Conservation (phyloP, 1,140 invertebrate species). For the Scaptodrosophila lebanonensis region DNA sequence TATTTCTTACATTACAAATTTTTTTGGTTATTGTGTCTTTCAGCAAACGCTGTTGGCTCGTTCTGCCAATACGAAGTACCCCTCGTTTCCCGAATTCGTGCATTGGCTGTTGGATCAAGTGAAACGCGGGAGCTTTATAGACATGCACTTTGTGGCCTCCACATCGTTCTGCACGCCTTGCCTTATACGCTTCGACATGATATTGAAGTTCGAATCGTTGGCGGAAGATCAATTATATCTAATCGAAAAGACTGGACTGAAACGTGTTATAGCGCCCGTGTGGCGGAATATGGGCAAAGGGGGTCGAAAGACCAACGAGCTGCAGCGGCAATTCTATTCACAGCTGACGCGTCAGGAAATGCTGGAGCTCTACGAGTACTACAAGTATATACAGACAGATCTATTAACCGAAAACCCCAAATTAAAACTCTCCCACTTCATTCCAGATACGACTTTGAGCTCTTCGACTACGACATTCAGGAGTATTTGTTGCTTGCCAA, state of each 20-base stretch:
- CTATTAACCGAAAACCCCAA: background rate
- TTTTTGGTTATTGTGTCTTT: background rate
- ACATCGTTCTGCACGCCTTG: conserved; percentile 93
- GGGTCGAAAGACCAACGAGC: conserved; percentile 81
- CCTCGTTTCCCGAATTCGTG: conserved; percentile 87
- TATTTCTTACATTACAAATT: background rate
- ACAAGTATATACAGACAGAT: conserved; percentile 79
- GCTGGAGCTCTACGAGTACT: conserved; percentile 87
- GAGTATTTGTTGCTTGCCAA: conserved; percentile 84
- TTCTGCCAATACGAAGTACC: conserved; percentile 80
- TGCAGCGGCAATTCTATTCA: conserved; percentile 86
- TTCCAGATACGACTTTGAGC: conserved; percentile 88
- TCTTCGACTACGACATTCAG: conserved; percentile 88
- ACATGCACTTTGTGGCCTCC: conserved; percentile 95
- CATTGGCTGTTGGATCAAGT: conserved; percentile 84
- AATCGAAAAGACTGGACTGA: conserved; percentile 85
- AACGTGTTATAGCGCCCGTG: conserved; percentile 86
- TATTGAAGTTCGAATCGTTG: conserved; percentile 93
- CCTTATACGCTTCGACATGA: conserved; percentile 90
- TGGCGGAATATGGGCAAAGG: conserved; percentile 89
- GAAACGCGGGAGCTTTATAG: conserved; percentile 82
- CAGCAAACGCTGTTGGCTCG: conserved; percentile 41
- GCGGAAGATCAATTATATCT: conserved; percentile 91
- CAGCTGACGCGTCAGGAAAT: conserved; percentile 86
- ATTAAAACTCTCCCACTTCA: background rate